Evolutionary conservation across 2,113 vertebrate genomes (phyloP).

Genomic region (Melozone crissalis): DNA sequence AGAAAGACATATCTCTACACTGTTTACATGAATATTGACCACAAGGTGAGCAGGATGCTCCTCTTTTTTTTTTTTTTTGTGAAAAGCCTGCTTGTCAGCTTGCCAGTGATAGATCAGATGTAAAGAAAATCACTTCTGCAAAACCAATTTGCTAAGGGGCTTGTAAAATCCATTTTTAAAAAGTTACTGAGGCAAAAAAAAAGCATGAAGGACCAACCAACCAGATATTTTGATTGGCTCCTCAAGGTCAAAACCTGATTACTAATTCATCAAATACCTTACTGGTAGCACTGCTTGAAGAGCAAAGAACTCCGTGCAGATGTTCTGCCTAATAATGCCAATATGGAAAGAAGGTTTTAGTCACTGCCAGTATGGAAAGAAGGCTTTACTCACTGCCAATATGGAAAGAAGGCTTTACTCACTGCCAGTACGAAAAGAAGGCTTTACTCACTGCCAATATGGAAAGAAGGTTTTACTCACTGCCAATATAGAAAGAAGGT

Average conservation of each 20-base stretch:
- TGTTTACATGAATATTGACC: conserved; percentile 54
- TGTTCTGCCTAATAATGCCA: conserved; percentile 61
- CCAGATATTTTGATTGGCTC: conserved; percentile 68
- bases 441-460: background rate
- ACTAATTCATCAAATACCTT: conserved; percentile 75
- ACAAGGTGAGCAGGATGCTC: conserved; percentile 40
- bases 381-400: background rate
- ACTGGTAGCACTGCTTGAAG: conserved; percentile 60
- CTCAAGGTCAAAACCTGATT: conserved; percentile 74
- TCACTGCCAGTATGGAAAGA: background rate
- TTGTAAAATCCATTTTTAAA: conserved; percentile 76
- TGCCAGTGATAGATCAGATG: conserved; percentile 68
- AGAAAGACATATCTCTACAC: background rate
- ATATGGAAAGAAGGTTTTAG: background rate
- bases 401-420: background rate
- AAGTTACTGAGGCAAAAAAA: conserved; percentile 64
- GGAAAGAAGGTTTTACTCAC: conserved; percentile 68
- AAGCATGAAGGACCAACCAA: conserved; percentile 61
- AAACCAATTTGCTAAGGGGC: conserved; percentile 75
- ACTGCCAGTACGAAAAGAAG: background rate
- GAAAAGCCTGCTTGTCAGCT: conserved; percentile 51
- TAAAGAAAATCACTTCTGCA: conserved; percentile 69
- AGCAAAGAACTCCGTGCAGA: conserved; percentile 64
- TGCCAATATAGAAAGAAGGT: background rate
- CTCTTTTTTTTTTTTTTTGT: conserved; percentile 22